A percentile compares a stretch with the other conserved stretches of the same genome.
These are phyloP conservation scores for Apodemia zela DNA, from an alignment of 2,888 invertebrate genomes.

Conservation along the genomic window DNA sequence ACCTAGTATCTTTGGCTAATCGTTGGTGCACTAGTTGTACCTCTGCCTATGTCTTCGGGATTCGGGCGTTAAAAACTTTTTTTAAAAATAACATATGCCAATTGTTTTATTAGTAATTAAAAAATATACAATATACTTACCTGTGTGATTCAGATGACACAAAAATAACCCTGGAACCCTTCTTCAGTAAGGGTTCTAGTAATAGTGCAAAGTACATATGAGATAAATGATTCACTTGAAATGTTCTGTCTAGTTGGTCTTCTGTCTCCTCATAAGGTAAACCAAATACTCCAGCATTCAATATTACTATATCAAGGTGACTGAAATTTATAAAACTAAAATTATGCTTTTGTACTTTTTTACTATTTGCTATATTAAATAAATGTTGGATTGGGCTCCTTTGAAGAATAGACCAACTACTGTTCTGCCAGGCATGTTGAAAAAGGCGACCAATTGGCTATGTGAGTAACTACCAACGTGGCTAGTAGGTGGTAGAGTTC, in stretches of 20 bases:
- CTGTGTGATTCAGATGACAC: conserved; percentile 95
- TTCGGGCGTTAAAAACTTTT: too few relatives aligned
- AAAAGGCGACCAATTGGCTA: too few relatives aligned
- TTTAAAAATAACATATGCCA: too few relatives aligned
- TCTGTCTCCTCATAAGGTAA: conserved; percentile 85
- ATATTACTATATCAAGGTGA: conserved; percentile 85
- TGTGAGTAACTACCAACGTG: too few relatives aligned
- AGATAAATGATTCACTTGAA: conserved; percentile 93
- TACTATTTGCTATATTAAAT: too few relatives aligned
- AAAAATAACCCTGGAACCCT: conserved; percentile 88
- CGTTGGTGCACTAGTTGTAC: too few relatives aligned
- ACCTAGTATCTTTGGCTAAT: too few relatives aligned
- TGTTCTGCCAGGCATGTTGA: too few relatives aligned
- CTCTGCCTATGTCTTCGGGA: background rate
- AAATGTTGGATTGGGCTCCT: too few relatives aligned
- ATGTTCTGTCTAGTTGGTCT: conserved; percentile 88
- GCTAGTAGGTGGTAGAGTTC: too few relatives aligned
- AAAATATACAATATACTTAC: conserved; percentile 53
- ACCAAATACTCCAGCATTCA: conserved; percentile 92
- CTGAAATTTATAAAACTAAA: conserved; percentile 56
- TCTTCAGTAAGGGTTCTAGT: conserved; percentile 84
- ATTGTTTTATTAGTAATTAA: too few relatives aligned
- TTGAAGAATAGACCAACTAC: too few relatives aligned
- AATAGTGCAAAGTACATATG: conserved; percentile 90
- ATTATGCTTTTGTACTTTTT: background rate